Conservation (phyloP, 2,113 vertebrate genomes). For the Sisor rabdophorus region DNA sequence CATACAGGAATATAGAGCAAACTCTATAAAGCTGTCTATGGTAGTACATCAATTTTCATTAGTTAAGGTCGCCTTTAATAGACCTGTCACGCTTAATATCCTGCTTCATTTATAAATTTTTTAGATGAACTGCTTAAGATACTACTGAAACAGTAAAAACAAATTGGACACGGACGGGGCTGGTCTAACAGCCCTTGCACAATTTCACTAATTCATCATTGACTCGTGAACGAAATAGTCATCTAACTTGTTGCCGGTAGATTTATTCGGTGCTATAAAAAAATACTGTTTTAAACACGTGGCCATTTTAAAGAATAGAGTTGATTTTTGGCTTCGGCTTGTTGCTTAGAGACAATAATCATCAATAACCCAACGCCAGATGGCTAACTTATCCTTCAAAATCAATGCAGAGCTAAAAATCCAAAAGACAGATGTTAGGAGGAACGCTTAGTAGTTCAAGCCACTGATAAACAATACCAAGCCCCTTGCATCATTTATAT, state of each 20-base stretch:
- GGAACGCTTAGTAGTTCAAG: neutral
- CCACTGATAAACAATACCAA: slow-evolving; percentile 15
- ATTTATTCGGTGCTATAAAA: neutral
- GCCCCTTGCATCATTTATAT: neutral
- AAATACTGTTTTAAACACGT: neutral
- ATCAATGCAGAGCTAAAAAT: neutral
- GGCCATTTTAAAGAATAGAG: too few relatives aligned
- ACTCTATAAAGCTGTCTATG: too few relatives aligned
- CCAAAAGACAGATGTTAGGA: slow-evolving; percentile 24
- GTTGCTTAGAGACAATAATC: neutral
- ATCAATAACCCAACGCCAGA: slow-evolving; percentile 3
- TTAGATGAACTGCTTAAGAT: too few relatives aligned
- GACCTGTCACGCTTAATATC: too few relatives aligned
- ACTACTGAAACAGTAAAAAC: neutral
- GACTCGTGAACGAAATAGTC: neutral
- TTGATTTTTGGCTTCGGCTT: neutral
- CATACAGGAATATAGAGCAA: too few relatives aligned
- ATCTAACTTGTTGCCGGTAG: neutral
- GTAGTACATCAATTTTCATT: too few relatives aligned
- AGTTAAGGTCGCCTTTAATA: too few relatives aligned
- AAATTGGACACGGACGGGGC: neutral
- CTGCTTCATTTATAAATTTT: too few relatives aligned
- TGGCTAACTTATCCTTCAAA: slow-evolving; percentile 4
- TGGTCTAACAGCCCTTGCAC: neutral
- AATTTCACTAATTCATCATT: neutral